Evolutionary conservation across 2,797 vertebrate species (phyloP).

Genomic region (Urosaurus nigricauda): DNA sequence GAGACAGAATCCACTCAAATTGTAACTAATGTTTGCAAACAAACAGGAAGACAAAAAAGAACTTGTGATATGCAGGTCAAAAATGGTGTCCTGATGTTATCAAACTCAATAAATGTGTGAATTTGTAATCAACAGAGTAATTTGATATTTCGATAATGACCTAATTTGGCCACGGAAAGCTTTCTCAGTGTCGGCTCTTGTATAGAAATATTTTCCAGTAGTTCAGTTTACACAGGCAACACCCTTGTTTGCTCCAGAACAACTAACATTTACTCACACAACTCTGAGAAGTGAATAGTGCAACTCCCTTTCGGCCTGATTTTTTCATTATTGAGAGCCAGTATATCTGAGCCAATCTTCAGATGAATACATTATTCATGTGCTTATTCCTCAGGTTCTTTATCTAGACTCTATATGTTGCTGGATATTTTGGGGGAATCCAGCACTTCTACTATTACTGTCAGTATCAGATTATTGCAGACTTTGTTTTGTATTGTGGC

Average conservation of each 20-base stretch:
- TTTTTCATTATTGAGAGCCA: conserved; percentile 26
- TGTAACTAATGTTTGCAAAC: too few relatives aligned
- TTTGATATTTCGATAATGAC: neutral
- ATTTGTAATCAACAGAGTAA: neutral
- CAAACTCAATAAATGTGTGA: neutral
- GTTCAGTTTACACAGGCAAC: conserved; percentile 6
- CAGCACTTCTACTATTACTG: neutral
- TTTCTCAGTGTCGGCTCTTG: neutral
- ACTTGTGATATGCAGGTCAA: neutral
- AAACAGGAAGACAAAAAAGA: neutral
- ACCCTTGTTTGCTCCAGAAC: neutral
- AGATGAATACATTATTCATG: conserved; percentile 26
- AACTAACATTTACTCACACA: conserved; percentile 20
- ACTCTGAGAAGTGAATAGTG: conserved; percentile 9
- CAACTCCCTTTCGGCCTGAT: neutral
- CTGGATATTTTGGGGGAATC: neutral
- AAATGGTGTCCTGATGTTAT: neutral
- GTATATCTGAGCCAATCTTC: conserved; percentile 17
- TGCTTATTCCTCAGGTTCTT: neutral
- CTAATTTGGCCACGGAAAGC: neutral
- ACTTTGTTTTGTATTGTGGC: neutral
- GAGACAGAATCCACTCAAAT: too few relatives aligned
- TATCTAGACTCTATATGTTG: neutral
- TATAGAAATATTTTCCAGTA: neutral
- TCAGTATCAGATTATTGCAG: neutral